Conservation (phyloP, 2,888 invertebrate genomes). For the Zelleria hepariella region DNA sequence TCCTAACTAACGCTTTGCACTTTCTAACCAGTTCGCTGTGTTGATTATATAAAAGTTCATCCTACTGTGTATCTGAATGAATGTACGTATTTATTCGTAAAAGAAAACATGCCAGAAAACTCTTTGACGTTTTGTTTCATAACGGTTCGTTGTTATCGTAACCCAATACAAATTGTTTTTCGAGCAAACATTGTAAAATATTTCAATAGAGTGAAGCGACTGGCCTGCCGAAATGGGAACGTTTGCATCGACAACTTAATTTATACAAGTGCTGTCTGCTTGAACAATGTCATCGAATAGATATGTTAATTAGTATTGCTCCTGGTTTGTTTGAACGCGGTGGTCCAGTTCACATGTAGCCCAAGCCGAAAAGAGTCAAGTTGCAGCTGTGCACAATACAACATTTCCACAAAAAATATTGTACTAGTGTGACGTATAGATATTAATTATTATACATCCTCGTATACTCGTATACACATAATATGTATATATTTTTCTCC, state of each 20-base stretch:
- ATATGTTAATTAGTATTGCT: constrained; percentile 1
- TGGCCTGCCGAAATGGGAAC: background rate
- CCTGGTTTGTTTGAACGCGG: background rate
- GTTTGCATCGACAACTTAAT: background rate
- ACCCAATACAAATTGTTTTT: background rate
- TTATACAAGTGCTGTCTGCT: constrained; percentile 1
- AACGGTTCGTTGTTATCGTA: background rate
- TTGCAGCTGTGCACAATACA: too few relatives aligned
- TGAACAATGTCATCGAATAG: background rate
- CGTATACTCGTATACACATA: too few relatives aligned
- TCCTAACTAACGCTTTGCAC: background rate
- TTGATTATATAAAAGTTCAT: background rate
- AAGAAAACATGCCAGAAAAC: background rate
- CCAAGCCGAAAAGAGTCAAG: background rate
- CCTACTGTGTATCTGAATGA: background rate
- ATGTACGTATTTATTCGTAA: background rate
- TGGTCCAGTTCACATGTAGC: background rate
- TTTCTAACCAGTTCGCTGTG: background rate
- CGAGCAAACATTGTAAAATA: constrained; percentile 1
- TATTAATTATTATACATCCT: too few relatives aligned
- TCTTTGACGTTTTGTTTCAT: background rate
- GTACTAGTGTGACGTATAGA: too few relatives aligned
- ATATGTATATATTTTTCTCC: too few relatives aligned
- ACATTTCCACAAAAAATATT: too few relatives aligned
- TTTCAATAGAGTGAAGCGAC: background rate